A percentile compares a stretch with the other conserved stretches of the same genome.
Conservation (phyloP, 2,113 vertebrate genomes). For the Callaeas wilsoni region DNA sequence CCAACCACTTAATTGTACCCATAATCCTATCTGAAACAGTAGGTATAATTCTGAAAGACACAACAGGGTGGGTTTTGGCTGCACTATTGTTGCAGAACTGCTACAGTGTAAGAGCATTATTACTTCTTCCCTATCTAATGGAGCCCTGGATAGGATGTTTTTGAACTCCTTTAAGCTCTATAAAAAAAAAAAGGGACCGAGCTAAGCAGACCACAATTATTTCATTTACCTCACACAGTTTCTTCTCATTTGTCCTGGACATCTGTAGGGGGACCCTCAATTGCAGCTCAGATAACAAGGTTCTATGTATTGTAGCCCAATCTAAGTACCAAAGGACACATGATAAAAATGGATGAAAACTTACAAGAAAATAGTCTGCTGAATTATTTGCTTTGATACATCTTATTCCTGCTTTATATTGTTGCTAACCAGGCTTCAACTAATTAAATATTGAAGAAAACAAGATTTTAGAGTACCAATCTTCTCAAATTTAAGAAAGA, state of each 20-base stretch:
- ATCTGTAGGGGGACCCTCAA: not conserved
- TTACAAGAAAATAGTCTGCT: not conserved
- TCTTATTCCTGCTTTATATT: not conserved
- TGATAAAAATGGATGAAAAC: not conserved
- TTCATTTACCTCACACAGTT: not conserved
- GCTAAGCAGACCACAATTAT: not conserved
- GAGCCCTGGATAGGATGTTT: not conserved
- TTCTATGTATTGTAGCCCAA: not conserved
- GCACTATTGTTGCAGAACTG: not conserved
- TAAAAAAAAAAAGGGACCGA: not conserved
- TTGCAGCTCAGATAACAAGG: not conserved
- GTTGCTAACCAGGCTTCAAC: not conserved
- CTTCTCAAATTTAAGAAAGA: not conserved
- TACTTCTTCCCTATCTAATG: not conserved
- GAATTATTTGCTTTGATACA: not conserved
- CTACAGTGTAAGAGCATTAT: not conserved
- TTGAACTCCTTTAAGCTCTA: not conserved
- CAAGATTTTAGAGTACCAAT: not conserved
- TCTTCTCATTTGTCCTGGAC: not conserved
- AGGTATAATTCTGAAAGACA: not conserved
- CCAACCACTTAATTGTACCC: not conserved
- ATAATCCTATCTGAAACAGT: not conserved
- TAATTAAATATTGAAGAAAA: conserved; percentile 35
- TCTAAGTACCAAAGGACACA: not conserved
- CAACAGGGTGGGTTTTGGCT: not conserved